Evolutionary conservation across 2,888 invertebrate genomes (phyloP).

Genomic region (Spilarctia lutea): DNA sequence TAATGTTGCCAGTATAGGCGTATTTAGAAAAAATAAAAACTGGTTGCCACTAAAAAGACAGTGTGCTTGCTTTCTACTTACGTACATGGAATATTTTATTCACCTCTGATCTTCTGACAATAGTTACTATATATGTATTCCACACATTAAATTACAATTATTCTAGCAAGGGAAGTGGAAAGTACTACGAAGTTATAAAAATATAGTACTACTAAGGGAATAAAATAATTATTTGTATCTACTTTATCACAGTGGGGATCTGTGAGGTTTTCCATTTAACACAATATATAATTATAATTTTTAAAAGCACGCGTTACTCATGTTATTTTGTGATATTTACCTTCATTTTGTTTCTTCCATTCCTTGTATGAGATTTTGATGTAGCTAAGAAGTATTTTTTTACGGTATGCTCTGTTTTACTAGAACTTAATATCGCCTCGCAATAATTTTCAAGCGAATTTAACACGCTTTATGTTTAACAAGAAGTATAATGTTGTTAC

Average conservation of each 20-base stretch:
- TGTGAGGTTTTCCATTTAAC: constrained; percentile 68
- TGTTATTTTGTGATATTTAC: neutral
- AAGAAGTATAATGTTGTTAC: neutral
- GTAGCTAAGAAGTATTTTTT: neutral
- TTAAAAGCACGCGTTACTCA: neutral
- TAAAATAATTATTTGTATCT: constrained; percentile 68
- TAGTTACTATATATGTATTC: constrained; percentile 20
- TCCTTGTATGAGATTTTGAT: neutral
- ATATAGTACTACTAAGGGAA: constrained; percentile 59
- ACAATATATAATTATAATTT: neutral
- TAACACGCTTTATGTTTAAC: neutral
- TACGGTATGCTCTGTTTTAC: neutral
- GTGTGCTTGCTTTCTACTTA: neutral
- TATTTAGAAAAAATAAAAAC: constrained; percentile 1
- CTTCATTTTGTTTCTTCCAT: neutral
- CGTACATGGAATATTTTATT: neutral
- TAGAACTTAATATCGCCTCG: neutral
- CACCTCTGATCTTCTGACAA: neutral
- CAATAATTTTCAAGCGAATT: neutral
- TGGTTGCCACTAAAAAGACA: neutral
- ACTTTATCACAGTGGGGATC: constrained; percentile 76
- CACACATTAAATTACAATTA: constrained; percentile 28
- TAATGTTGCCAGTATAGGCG: constrained; percentile 24
- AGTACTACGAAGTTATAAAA: constrained; percentile 56
- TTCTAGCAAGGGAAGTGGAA: constrained; percentile 39